Evolutionary conservation across 2,888 invertebrate species (phyloP), one percentile per base, ranked within the genome.

Genomic region (Synergus itoensis): DNA sequence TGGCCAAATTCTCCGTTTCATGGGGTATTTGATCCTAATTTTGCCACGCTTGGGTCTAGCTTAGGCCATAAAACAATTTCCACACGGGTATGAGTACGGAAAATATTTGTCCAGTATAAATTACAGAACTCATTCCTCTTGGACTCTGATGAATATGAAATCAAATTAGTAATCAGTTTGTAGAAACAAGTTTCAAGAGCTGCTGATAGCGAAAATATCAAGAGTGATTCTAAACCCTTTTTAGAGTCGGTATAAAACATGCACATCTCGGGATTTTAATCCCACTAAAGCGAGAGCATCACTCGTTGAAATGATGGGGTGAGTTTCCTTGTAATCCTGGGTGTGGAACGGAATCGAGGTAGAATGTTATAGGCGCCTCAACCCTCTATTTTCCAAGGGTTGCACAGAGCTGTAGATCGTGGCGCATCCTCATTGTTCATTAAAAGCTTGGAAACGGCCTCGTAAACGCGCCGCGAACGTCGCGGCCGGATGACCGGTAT

Each of bases 401-500:
- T 36, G 73, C 28, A 48, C 14, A 69, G 69, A 48, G 16, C 28
- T 45, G 48, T 57, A 73, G 53, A 73, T 53, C 53, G 73, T 11
- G 73, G 73, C 18, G 53, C n/a, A 73, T 73, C 48, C 81, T 84
- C 86, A 86, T 89, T 88, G 87, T 89, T 88, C 87, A 86, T 88
- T 89, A 89, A 88, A 88, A 85, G 81, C 81, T 84, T 81, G 85
- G 78, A 85, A 89, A 88, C 86, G 86, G 87, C 85, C 88, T 87
- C 88, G 87, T 90, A 89, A 89, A 89, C 83, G 86, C 82, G 82
- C 81, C 84, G 85, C 86, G 86, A 84, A 83, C 80, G 84, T 80
- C 80, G 83, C 63, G 83, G 83, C 84, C 84, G 84, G 83, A 86
- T 86, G 84, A 85, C 86, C 86, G 82, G 73, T 82, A 80, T 82